Evolutionary conservation across 1,140 invertebrate species (phyloP).

Genomic region (Ostrea edulis): DNA sequence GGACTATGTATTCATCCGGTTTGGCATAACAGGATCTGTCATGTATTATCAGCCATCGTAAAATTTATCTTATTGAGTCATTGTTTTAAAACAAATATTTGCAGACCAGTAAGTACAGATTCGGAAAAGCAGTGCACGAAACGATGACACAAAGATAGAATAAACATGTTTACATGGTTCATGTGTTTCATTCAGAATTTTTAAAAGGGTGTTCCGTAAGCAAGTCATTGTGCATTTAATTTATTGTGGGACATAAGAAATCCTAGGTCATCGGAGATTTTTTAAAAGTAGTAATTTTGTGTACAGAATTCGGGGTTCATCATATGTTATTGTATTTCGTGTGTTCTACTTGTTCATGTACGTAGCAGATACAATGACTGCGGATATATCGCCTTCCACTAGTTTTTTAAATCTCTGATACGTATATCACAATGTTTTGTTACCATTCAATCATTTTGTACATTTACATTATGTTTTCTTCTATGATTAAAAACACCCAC

Average conservation of each 20-base stretch:
- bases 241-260: background rate
- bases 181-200: background rate
- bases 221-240: background rate
- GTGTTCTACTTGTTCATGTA: too few relatives aligned
- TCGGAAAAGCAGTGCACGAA: background rate
- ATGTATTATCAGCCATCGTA: background rate
- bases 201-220: background rate
- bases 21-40: background rate
- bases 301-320: too few relatives aligned
- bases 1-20: background rate
- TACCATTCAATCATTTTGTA: too few relatives aligned
- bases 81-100: constrained; percentile 31
- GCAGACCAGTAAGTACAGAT: background rate
- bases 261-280: background rate
- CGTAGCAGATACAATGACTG: too few relatives aligned
- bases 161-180: constrained; percentile 16
- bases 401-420: too few relatives aligned
- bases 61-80: background rate
- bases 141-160: constrained; percentile 23
- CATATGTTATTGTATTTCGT: too few relatives aligned
- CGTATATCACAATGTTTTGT: too few relatives aligned
- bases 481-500: too few relatives aligned
- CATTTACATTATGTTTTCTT: too few relatives aligned
- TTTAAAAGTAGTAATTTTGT: too few relatives aligned
- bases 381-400: too few relatives aligned